A percentile compares a stretch with the other conserved stretches of the same genome.
phyloP scores from a whole-genome alignment of 2,113 vertebrate genomes.

The Otis tarda region DNA sequence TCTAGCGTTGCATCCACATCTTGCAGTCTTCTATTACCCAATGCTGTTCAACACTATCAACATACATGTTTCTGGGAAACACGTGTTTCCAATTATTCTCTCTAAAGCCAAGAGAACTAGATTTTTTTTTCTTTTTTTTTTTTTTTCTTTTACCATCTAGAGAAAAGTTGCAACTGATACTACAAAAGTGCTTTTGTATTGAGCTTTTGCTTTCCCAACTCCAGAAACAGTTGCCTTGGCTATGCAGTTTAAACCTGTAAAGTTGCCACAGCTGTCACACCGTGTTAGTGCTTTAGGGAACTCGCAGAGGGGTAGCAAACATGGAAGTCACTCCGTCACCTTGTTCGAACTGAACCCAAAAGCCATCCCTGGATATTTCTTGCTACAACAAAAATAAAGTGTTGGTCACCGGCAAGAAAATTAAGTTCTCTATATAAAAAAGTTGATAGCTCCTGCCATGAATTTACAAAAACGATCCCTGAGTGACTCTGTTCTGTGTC shows the following conservation, averaged over 20 bases:
- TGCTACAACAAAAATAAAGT: slow-evolving; percentile 21
- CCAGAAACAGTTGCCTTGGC: background rate
- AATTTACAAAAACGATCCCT: slow-evolving; percentile 57
- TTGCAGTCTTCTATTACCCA: background rate
- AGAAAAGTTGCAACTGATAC: slow-evolving; percentile 22
- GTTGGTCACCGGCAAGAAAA: slow-evolving; percentile 43
- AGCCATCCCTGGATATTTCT: slow-evolving; percentile 46
- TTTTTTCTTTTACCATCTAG: background rate
- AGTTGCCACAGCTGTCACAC: background rate
- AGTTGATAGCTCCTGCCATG: slow-evolving; percentile 43
- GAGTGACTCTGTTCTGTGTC: slow-evolving; percentile 45
- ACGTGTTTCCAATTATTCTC: background rate
- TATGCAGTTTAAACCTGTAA: background rate
- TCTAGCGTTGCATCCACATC: slow-evolving; percentile 23
- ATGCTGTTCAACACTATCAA: background rate
- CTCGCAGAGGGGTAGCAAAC: slow-evolving; percentile 43
- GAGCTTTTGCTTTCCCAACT: slow-evolving; percentile 26
- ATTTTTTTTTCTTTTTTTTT: background rate
- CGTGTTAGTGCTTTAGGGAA: slow-evolving; percentile 35
- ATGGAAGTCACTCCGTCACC: slow-evolving; percentile 64
- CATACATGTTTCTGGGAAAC: background rate
- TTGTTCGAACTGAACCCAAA: slow-evolving; percentile 2
- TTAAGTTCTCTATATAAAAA: slow-evolving; percentile 7
- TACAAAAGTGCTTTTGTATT: slow-evolving; percentile 37
- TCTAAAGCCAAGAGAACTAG: slow-evolving; percentile 1